Conservation (phyloP, 2,113 vertebrate species). For the Oncorhynchus nerka region DNA sequence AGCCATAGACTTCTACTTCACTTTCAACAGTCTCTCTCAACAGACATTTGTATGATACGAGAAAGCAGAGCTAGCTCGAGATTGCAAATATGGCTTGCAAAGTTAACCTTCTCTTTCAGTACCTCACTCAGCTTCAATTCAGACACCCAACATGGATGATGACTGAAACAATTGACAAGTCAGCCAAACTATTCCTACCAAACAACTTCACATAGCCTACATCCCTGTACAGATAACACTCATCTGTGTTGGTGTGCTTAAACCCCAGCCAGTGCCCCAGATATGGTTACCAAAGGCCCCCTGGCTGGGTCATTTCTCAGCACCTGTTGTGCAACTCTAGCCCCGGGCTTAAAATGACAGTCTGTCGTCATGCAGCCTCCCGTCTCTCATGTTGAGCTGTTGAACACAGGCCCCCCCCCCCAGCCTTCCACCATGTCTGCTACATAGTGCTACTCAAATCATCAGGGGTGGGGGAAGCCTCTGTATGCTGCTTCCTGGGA, state of each 20-base stretch:
- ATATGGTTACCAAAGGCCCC: conserved; percentile 39
- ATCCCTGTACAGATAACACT: not conserved
- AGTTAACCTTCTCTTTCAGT: too few relatives aligned
- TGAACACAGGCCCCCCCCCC: not conserved
- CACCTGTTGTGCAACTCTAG: conserved; percentile 50
- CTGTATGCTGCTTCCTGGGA: not conserved
- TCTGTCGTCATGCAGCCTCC: conserved; percentile 11
- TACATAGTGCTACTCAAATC: not conserved
- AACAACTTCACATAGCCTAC: not conserved
- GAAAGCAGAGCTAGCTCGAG: too few relatives aligned
- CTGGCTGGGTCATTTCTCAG: conserved; percentile 31
- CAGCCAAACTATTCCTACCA: not conserved
- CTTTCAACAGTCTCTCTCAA: conserved; percentile 8
- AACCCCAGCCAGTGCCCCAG: conserved; percentile 16
- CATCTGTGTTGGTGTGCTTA: conserved; percentile 28
- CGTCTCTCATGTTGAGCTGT: too few relatives aligned
- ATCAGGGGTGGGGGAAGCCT: not conserved
- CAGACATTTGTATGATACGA: too few relatives aligned
- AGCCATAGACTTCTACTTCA: not conserved
- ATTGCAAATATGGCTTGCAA: too few relatives aligned
- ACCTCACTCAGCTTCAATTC: not conserved
- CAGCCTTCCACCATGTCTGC: not conserved
- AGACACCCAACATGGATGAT: not conserved
- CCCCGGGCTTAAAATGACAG: conserved; percentile 10
- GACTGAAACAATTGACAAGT: not conserved